Conservation (phyloP, 2,113 vertebrate genomes). For the Cottus gobio region DNA sequence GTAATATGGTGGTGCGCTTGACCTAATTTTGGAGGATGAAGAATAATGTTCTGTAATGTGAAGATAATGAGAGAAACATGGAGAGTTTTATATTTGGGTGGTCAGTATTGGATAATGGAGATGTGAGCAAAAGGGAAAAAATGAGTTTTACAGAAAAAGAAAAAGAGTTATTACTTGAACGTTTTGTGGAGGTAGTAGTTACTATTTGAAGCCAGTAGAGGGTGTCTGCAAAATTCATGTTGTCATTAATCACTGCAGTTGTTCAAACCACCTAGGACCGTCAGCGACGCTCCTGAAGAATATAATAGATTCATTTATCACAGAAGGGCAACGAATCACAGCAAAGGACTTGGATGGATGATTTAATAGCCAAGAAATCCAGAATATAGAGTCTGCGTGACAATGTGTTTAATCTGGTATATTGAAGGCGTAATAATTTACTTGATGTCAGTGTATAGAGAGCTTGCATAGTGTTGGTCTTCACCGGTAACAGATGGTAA, state of each 20-base stretch:
- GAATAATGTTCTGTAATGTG: conserved; percentile 60
- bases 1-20: conserved; percentile 63
- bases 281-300: conserved; percentile 63
- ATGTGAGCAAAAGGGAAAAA: conserved; percentile 26
- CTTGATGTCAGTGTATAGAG: conserved; percentile 34
- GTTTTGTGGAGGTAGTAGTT: conserved; percentile 65
- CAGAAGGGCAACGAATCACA: conserved; percentile 52
- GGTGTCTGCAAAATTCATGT: conserved; percentile 76
- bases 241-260: conserved; percentile 70
- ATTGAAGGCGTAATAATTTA: conserved; percentile 52
- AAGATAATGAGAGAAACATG: conserved; percentile 62
- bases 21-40: conserved; percentile 65
- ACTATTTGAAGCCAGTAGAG: conserved; percentile 75
- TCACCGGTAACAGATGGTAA: background rate
- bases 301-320: conserved; percentile 72
- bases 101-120: conserved; percentile 48
- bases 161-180: conserved; percentile 51
- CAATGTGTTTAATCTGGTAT: conserved; percentile 54
- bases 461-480: conserved; percentile 9
- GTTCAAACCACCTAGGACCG: conserved; percentile 72
- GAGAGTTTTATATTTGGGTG: conserved; percentile 52
- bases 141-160: background rate
- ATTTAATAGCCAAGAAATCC: conserved; percentile 59
- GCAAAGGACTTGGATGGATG: conserved; percentile 50
- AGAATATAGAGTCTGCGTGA: conserved; percentile 46